These are phyloP conservation scores for Vireo griseus DNA, from an alignment of 2,797 vertebrate species.

Conservation along the genomic window DNA sequence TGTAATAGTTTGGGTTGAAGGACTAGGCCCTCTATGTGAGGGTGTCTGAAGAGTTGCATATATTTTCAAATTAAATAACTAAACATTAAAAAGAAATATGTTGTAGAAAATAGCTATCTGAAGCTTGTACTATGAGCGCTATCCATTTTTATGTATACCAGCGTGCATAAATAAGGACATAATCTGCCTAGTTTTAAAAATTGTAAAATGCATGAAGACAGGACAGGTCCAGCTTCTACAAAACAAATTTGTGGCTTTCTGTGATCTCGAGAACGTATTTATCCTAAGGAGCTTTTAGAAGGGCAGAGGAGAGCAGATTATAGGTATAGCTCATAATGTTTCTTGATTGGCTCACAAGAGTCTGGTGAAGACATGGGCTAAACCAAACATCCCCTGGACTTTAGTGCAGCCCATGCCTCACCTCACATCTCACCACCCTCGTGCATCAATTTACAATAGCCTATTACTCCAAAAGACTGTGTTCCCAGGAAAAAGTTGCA, in stretches of 20 bases:
- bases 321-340: not conserved
- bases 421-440: not conserved
- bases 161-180: not conserved
- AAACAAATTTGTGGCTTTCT: not conserved
- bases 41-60: not conserved
- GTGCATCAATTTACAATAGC: fast-evolving
- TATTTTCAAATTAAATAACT: not conserved
- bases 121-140: not conserved
- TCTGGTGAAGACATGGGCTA: not conserved
- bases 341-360: not conserved
- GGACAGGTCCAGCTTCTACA: not conserved
- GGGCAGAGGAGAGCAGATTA: not conserved
- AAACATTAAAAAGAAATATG: not conserved
- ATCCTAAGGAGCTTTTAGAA: not conserved
- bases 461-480: not conserved
- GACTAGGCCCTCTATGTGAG: not conserved
- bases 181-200: conserved; percentile 4
- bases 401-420: fast-evolving
- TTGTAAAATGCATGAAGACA: not conserved
- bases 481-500: not conserved
- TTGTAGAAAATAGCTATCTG: not conserved
- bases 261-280: not conserved
- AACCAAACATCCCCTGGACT: fast-evolving
- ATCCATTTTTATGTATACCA: not conserved
- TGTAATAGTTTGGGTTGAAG: not conserved